Conservation (phyloP, 53 echinoderm and acorn worm species). For the Zoroaster sp. region DNA sequence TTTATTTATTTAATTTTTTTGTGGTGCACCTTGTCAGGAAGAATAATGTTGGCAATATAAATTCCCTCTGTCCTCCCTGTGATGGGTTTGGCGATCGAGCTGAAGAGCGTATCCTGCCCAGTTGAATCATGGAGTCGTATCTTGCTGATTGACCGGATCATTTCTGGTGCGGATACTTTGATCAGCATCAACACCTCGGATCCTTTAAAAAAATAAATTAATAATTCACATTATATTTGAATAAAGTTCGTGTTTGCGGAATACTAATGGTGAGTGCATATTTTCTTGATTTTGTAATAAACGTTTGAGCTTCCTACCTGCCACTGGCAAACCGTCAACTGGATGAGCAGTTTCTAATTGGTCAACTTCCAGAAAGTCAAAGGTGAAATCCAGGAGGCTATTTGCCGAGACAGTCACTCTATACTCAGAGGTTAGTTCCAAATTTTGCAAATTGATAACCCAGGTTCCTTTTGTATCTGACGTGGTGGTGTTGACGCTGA, state of each 20-base stretch:
- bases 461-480: neutral
- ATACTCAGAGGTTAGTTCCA: neutral
- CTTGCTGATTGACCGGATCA: neutral
- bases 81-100: neutral
- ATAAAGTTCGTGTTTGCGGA: too few species aligned
- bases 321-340: neutral
- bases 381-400: conserved; percentile 7
- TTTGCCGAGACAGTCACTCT: neutral
- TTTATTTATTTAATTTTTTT: neutral
- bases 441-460: neutral
- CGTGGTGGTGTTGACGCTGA: neutral
- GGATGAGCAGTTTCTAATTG: neutral
- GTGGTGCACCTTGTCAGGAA: neutral
- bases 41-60: neutral
- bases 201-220: neutral
- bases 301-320: neutral
- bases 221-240: too few species aligned
- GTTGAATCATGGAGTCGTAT: neutral
- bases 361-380: conserved; percentile 12
- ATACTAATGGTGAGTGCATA: too few species aligned
- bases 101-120: neutral
- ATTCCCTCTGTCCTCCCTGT: neutral
- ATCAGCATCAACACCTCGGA: neutral
- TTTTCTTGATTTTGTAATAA: too few species aligned
- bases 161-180: neutral